phyloP scores from a whole-genome alignment of 2,797 vertebrate genomes.

The Aplochiton taeniatus region DNA sequence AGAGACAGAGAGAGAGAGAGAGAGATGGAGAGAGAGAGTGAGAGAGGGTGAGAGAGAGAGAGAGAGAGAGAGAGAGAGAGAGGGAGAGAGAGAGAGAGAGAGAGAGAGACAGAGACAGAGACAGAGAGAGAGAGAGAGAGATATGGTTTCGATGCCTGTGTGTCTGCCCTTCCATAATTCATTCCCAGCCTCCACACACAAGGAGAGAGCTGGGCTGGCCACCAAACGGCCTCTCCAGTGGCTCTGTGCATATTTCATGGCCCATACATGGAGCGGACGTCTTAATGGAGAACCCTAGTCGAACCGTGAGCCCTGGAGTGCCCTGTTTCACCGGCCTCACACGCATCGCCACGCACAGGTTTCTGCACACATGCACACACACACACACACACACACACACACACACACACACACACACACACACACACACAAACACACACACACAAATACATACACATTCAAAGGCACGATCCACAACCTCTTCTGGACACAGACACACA shows the following conservation, averaged over 20 bases:
- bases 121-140: too few relatives aligned
- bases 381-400: conserved; percentile 16
- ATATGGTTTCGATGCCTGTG: background rate
- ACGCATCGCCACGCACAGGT: background rate
- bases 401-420: conserved; percentile 1
- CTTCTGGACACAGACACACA: background rate
- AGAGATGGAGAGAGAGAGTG: too few relatives aligned
- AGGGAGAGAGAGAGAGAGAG: too few relatives aligned
- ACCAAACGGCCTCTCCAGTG: conserved; percentile 35
- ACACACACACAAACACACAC: conserved; percentile 2
- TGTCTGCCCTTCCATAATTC: background rate
- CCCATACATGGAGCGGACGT: conserved; percentile 26
- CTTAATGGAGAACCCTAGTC: conserved; percentile 36
- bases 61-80: too few relatives aligned
- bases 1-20: too few relatives aligned
- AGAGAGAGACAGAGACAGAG: too few relatives aligned
- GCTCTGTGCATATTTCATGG: conserved; percentile 60
- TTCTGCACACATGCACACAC: background rate
- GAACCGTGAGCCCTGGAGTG: conserved; percentile 24
- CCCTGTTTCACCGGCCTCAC: conserved; percentile 13
- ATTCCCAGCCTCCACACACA: background rate
- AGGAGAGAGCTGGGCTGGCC: conserved; percentile 4
- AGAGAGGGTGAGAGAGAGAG: too few relatives aligned
- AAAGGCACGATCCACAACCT: background rate
- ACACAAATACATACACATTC: background rate